Conservation (phyloP, 2,888 invertebrate genomes). For the Tenthredo scrophulariae region DNA sequence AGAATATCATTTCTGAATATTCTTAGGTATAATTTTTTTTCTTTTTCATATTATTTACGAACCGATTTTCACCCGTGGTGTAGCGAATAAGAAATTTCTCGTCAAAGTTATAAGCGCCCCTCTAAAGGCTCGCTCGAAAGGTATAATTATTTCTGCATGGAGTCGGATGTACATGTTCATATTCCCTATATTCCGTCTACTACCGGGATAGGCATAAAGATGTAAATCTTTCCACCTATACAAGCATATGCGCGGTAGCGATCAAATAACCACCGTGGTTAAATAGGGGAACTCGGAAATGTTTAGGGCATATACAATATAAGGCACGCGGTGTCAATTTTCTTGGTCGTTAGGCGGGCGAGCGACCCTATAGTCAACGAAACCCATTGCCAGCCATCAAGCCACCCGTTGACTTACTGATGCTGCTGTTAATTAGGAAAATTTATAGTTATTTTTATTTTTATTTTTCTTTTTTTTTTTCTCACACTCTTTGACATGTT, state of each 20-base stretch:
- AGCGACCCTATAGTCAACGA: conserved; percentile 5
- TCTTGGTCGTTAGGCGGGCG: conserved; percentile 44
- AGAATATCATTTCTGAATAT: background rate
- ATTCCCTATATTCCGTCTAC: background rate
- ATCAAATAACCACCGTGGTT: conserved; percentile 28
- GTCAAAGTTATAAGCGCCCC: background rate
- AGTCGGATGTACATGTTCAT: conserved; percentile 6
- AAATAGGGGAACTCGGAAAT: conserved; percentile 1
- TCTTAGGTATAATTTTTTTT: background rate
- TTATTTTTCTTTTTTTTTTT: background rate
- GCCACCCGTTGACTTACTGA: conserved; percentile 37
- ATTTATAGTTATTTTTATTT: conserved; percentile 33
- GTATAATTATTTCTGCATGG: conserved; percentile 45
- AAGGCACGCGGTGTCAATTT: conserved; percentile 49
- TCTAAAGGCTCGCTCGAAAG: background rate
- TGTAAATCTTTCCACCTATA: conserved; percentile 26
- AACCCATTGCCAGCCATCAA: conserved; percentile 16
- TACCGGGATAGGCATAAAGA: background rate
- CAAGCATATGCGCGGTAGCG: background rate
- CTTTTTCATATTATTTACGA: background rate
- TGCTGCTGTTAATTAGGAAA: conserved; percentile 45
- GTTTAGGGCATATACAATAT: conserved; percentile 23
- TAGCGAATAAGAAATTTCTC: background rate
- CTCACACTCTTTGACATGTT: conserved; percentile 39
- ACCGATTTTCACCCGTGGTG: background rate